Conservation (phyloP, 2,113 vertebrate species). For the Numida meleagris region DNA sequence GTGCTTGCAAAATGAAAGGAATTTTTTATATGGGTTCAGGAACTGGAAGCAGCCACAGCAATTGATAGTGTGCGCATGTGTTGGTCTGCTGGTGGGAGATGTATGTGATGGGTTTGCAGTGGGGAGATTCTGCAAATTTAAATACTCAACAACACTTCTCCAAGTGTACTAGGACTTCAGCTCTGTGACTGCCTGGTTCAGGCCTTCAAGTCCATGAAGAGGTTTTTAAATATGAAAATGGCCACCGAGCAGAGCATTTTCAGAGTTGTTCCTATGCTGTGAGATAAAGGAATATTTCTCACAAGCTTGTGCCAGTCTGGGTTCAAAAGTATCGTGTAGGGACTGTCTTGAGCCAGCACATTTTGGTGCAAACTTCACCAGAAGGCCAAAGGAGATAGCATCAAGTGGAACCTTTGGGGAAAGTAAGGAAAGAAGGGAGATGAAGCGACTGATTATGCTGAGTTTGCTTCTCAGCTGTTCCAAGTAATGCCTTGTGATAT, state of each 20-base stretch:
- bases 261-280: background rate
- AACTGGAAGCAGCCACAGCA: background rate
- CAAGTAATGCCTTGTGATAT: background rate
- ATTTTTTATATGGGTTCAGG: background rate
- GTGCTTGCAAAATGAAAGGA: background rate
- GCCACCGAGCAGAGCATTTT: background rate
- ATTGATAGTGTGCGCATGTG: accelerated
- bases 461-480: background rate
- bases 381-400: background rate
- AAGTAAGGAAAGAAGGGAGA: background rate
- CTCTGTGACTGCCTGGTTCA: background rate
- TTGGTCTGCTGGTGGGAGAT: accelerated
- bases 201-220: background rate
- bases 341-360: background rate
- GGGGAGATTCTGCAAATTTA: background rate
- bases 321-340: background rate
- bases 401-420: background rate
- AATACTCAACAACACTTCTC: background rate
- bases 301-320: background rate
- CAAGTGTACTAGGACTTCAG: background rate
- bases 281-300: background rate
- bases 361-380: background rate
- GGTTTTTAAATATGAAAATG: background rate
- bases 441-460: background rate
- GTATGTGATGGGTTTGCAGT: background rate